These are phyloP conservation scores for Euspilapteryx auroguttella DNA, from an alignment of 2,888 invertebrate species.

Conservation along the genomic window DNA sequence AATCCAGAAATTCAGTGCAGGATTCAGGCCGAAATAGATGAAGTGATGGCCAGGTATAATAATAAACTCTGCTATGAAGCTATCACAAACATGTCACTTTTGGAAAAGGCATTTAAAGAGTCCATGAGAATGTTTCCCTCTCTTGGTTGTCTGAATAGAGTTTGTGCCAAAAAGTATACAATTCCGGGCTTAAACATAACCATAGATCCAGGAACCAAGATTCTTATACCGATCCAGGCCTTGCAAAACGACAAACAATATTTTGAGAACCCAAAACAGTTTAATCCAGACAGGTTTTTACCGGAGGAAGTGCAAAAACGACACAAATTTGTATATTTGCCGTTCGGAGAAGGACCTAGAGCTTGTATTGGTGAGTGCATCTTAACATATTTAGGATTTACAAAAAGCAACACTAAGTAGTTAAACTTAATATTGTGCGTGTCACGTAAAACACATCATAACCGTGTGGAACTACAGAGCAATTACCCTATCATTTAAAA, in stretches of 20 bases:
- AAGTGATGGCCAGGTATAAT: constrained; percentile 8
- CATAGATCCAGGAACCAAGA: constrained; percentile 8
- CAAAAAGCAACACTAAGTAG: too few relatives aligned
- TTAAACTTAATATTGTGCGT: too few relatives aligned
- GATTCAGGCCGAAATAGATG: constrained; percentile 15
- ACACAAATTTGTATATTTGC: constrained; percentile 13
- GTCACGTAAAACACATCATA: too few relatives aligned
- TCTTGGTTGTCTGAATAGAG: constrained; percentile 8
- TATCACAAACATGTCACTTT: constrained; percentile 7
- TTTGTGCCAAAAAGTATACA: constrained; percentile 9
- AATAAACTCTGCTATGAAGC: constrained; percentile 10
- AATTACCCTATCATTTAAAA: too few relatives aligned
- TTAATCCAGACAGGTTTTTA: constrained; percentile 7
- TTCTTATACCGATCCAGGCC: constrained; percentile 8
- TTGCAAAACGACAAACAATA: constrained; percentile 9
- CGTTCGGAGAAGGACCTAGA: too few relatives aligned
- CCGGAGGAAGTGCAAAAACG: constrained; percentile 11
- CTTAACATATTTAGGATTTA: too few relatives aligned
- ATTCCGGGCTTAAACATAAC: constrained; percentile 7
- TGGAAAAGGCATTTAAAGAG: constrained; percentile 12
- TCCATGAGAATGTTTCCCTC: constrained; percentile 12
- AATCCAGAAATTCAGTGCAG: constrained; percentile 16
- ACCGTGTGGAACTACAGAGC: too few relatives aligned
- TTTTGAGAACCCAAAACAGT: constrained; percentile 8
- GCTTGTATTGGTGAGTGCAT: too few relatives aligned